Evolutionary conservation across 2,797 vertebrate genomes (phyloP), one percentile per base, ranked within the genome.

Genomic region (Potorous gilbertii): DNA sequence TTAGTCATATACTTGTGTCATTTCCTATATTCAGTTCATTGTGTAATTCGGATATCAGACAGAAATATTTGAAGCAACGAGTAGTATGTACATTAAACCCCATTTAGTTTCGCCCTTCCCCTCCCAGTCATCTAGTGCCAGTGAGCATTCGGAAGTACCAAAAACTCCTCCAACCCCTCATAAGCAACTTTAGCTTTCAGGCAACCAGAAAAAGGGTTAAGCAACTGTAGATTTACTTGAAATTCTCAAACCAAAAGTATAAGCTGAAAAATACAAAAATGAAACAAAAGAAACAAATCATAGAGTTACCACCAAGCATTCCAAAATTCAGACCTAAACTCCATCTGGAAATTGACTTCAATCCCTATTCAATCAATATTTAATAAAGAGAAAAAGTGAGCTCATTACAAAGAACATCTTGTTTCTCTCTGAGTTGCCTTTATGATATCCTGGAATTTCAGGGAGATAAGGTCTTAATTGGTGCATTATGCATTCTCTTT

Each of bases 331-430:
- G 81, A 31, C 46, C 90, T 46, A 12, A 28, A n/a, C 56, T 91
- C 90, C 91, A 21, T 55, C 93, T 56, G 56, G 89, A 97, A 94
- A 95, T 56, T 40, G 74, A 57, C 57, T 96, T 94, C 92, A 91
- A 93, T 95, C 94, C 54, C 40, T 81, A 92, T 55, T 91, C 62
- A 56, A 95, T 96, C 94, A 90, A 90, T 95, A 95, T 95, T 54
- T 96, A 94, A 93, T 95, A 93, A 97, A 95, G 46, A 92, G 87
- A 95, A 55, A 92, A 90, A 93, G 96, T 62, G 29, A 89, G 93
- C 94, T 91, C 55, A 4, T 97, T 95, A 62, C 90, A 66, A 91
- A 97, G 96, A 94, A 89, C 91, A 91, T 57, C 59, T 31, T n/a
- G 50, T 66, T 74, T 93, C 94, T 92, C 59, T 96, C 62, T 55